These are phyloP conservation scores for Leucoma salicis DNA, from an alignment of 2,888 invertebrate genomes.

Conservation along the genomic window DNA sequence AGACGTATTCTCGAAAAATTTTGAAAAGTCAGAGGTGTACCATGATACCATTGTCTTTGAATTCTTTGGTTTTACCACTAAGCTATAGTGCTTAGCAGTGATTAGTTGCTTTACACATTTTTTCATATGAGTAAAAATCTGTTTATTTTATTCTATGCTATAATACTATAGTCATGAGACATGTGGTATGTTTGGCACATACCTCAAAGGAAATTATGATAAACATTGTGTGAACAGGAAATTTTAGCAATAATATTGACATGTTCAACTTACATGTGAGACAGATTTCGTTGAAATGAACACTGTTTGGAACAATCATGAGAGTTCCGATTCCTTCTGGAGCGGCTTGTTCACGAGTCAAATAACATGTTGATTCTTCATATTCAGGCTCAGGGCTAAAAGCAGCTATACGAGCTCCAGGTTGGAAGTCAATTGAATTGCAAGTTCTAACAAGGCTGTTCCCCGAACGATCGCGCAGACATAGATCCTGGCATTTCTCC, in stretches of 20 bases:
- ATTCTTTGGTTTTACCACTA: no score
- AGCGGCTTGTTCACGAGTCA: conserved; percentile 92
- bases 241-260: conserved; percentile 14
- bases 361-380: conserved; percentile 93
- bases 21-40: no score
- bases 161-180: no score
- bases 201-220: no score
- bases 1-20: no score
- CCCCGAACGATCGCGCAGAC: conserved; percentile 90
- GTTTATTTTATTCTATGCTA: no score
- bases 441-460: conserved; percentile 93
- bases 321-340: conserved; percentile 94
- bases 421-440: conserved; percentile 95
- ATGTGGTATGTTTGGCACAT: no score
- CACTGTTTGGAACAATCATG: conserved; percentile 94
- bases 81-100: no score
- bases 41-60: no score
- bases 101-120: no score
- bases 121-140: no score
- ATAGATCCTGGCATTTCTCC: conserved; percentile 94
- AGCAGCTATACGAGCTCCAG: conserved; percentile 91
- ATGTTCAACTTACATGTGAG: conserved; percentile 87
- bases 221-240: conserved; percentile 10
- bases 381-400: conserved; percentile 92
- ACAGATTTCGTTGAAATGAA: conserved; percentile 95